These are phyloP conservation scores for Ganaspis sp. DNA, from an alignment of 1,140 invertebrate species.

Conservation along the genomic window DNA sequence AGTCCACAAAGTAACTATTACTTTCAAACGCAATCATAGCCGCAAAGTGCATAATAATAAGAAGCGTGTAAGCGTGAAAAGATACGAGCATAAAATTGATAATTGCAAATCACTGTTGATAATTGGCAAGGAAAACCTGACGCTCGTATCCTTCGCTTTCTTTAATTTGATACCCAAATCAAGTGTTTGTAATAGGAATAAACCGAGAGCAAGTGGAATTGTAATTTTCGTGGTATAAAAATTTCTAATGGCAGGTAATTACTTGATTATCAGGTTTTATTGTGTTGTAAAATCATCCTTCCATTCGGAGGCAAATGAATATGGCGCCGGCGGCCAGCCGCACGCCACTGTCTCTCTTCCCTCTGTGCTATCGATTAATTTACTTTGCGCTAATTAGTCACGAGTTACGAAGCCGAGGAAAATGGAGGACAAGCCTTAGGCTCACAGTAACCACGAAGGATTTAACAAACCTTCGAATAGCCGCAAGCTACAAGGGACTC, in stretches of 20 bases:
- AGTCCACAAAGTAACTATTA: neutral
- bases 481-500: constrained; percentile 31
- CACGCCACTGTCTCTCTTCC: constrained; percentile 15
- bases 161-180: constrained; percentile 3
- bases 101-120: constrained; percentile 18
- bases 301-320: constrained; percentile 33
- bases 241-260: constrained; percentile 19
- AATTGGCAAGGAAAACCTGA: neutral
- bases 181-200: neutral
- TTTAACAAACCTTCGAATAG: constrained; percentile 33
- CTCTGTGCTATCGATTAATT: constrained; percentile 44
- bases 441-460: constrained; percentile 35
- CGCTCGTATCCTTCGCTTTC: neutral
- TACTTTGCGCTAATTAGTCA: constrained; percentile 54
- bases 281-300: constrained; percentile 22
- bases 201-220: constrained; percentile 9
- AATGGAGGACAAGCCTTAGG: constrained; percentile 45
- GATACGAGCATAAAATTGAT: constrained; percentile 27
- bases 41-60: constrained; percentile 26
- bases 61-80: constrained; percentile 25
- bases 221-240: constrained; percentile 22
- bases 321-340: constrained; percentile 33
- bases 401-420: constrained; percentile 38
- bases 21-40: constrained; percentile 18
- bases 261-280: constrained; percentile 32